Percentiles rank a stretch among this genome's conserved stretches.
Evolutionary conservation across 2,888 invertebrate species (phyloP).

Genomic region (Selenia dentaria): DNA sequence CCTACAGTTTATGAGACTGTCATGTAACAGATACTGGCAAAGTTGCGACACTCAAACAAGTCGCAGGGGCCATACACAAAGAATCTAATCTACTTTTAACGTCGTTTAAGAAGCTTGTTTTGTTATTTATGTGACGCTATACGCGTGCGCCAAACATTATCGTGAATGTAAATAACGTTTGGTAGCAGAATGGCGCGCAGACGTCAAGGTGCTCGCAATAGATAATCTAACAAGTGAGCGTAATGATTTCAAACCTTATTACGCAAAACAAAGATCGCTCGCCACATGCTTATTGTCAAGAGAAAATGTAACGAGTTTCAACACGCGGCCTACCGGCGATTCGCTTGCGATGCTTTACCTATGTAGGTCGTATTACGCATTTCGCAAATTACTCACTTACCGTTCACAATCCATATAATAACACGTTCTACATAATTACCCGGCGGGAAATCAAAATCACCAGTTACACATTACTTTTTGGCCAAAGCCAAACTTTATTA

Average conservation of each 20-base stretch:
- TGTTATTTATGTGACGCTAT: too few species aligned
- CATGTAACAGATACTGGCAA: too few species aligned
- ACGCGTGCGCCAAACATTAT: not conserved
- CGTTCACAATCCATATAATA: slow-evolving; percentile 57
- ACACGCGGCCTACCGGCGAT: slow-evolving; percentile 46
- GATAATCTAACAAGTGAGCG: slow-evolving; percentile 40
- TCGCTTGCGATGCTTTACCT: slow-evolving; percentile 61
- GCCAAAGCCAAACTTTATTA: slow-evolving; percentile 60
- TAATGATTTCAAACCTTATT: slow-evolving; percentile 37
- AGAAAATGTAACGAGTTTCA: slow-evolving; percentile 61
- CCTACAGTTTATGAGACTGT: too few species aligned
- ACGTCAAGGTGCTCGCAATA: slow-evolving; percentile 26
- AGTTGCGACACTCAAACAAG: too few species aligned
- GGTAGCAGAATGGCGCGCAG: not conserved
- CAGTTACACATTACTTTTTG: slow-evolving; percentile 49
- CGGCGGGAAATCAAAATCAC: slow-evolving; percentile 46
- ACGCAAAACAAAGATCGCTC: slow-evolving; percentile 65
- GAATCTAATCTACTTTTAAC: too few species aligned
- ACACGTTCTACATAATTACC: slow-evolving; percentile 46
- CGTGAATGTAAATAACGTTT: slow-evolving; percentile 1
- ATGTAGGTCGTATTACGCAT: slow-evolving; percentile 76
- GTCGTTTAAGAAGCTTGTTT: too few species aligned
- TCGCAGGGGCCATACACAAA: too few species aligned
- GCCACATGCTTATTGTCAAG: slow-evolving; percentile 68
- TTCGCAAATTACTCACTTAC: slow-evolving; percentile 66